Base-by-base conservation (phyloP, 2,888 invertebrate genomes). In the Pristionchus mayeri region DNA sequence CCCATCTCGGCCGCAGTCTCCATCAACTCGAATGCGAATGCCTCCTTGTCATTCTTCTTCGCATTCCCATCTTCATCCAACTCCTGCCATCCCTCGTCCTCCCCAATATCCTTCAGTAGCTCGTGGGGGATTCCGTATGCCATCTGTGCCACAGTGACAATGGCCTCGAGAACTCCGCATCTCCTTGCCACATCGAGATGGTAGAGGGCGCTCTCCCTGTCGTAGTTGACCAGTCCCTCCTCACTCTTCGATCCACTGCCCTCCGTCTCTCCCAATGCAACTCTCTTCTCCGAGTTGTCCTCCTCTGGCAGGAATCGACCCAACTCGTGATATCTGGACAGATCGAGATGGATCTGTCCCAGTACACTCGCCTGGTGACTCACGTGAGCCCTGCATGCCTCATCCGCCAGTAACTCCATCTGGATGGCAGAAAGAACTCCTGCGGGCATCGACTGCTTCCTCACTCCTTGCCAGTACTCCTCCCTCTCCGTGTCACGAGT, bases 241-340 rank as follows among this genome's bases (percentile, higher is more conserved):
- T 91, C 90, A 18, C 85, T 80, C 54, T 57, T 80, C 37, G 18
- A 21, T 37, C 57, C 44, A 57, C 57, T 57, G 18, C 34, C 44
- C 0, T 67, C 60, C 40, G 24, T 54, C 67, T 82, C 48, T 52
- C 84, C 84, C 27, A 84, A 52, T 75, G 84, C 84, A 1, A 27
- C 89, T 37, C 86, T 87, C 24, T 84, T 84, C 71, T 75, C 84
- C 4, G 87, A 86, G 71, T 84, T 85, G 34, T 87, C 88, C 18
- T 86, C 85, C 30, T 90, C 88, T 0, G 78, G 78, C 57, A 91
- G 90, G 88, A 94, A 94, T 21, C 94, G 93, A 16, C 94, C 94
- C 50, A 94, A 88, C 90, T 95, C 94, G 87, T 95, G 94, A 91
- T 94, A 95, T 87, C 94, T 94, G 24, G 94, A 94, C 90, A 95